Percentiles rank a stretch among this genome's conserved stretches.
phyloP scores from a whole-genome alignment of 2,113 vertebrate species.

The Oenanthe melanoleuca region DNA sequence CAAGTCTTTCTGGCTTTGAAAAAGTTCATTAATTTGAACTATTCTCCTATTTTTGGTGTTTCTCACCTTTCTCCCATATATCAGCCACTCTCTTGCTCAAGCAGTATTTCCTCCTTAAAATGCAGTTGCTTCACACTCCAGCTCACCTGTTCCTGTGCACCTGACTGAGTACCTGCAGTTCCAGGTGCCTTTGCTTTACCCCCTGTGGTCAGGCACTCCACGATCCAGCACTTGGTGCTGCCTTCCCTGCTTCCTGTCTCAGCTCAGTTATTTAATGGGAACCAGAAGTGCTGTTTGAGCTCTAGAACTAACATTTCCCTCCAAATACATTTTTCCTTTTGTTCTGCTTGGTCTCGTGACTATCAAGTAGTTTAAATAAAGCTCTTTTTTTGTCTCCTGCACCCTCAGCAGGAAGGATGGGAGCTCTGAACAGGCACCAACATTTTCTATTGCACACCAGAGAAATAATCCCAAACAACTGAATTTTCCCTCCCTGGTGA shows the following conservation, averaged over 20 bases:
- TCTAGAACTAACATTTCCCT: not conserved
- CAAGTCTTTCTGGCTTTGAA: not conserved
- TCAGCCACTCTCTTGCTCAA: not conserved
- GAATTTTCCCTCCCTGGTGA: not conserved
- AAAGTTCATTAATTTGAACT: not conserved
- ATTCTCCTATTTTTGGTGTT: not conserved
- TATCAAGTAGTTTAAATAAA: not conserved
- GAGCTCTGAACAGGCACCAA: not conserved
- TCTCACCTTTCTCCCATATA: not conserved
- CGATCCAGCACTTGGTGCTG: not conserved
- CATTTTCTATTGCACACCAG: not conserved
- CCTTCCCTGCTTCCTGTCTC: not conserved
- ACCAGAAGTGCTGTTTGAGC: not conserved
- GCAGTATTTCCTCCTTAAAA: not conserved
- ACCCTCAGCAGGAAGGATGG: not conserved
- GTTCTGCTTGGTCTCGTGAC: not conserved
- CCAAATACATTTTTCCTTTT: not conserved
- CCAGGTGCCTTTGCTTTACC: not conserved
- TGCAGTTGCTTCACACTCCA: not conserved
- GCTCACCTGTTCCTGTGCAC: not conserved
- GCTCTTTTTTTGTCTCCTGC: not conserved
- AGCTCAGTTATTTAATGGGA: not conserved
- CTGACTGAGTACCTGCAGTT: not conserved
- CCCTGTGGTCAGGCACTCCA: rapidly evolving
- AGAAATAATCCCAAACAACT: not conserved